Percentiles rank a stretch among this genome's conserved stretches.
Conservation (phyloP, 2,797 vertebrate genomes). For the Artibeus lituratus region DNA sequence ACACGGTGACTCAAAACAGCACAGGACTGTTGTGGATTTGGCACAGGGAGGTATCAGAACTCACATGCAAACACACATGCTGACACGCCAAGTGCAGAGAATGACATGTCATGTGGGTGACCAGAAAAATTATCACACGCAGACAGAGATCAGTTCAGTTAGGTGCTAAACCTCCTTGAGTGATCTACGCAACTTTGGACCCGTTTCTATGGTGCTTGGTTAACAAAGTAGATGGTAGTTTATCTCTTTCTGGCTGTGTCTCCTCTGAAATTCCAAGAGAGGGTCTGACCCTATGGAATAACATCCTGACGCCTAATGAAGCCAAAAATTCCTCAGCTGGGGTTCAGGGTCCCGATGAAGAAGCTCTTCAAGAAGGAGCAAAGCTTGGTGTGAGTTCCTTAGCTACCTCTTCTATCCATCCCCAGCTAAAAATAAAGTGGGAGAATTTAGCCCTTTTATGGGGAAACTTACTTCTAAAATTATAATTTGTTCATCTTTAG, state of each 20-base stretch:
- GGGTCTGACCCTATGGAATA: background rate
- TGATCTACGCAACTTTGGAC: background rate
- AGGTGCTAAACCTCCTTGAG: background rate
- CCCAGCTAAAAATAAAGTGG: background rate
- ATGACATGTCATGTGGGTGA: slow-evolving; percentile 58
- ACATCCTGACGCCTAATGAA: background rate
- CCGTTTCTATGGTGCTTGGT: background rate
- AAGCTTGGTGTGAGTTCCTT: background rate
- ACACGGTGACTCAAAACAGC: slow-evolving; percentile 73
- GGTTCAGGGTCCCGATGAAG: background rate
- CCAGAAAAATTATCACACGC: background rate
- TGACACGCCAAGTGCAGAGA: slow-evolving; percentile 55
- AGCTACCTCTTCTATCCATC: background rate
- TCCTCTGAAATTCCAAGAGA: background rate
- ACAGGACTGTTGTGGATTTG: slow-evolving; percentile 60
- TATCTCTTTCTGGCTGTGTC: slow-evolving; percentile 5
- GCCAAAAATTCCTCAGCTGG: slow-evolving; percentile 8
- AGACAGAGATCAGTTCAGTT: slow-evolving; percentile 50
- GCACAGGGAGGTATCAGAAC: slow-evolving; percentile 55
- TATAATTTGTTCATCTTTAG: slow-evolving; percentile 23
- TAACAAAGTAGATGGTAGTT: background rate
- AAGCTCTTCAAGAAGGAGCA: background rate
- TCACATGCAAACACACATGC: slow-evolving; percentile 70
- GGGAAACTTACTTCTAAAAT: slow-evolving; percentile 38
- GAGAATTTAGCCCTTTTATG: background rate